Evolutionary conservation across 1,140 invertebrate species (phyloP), one percentile per base, ranked within the genome.

Genomic region (Thaumetopoea pityocampa): DNA sequence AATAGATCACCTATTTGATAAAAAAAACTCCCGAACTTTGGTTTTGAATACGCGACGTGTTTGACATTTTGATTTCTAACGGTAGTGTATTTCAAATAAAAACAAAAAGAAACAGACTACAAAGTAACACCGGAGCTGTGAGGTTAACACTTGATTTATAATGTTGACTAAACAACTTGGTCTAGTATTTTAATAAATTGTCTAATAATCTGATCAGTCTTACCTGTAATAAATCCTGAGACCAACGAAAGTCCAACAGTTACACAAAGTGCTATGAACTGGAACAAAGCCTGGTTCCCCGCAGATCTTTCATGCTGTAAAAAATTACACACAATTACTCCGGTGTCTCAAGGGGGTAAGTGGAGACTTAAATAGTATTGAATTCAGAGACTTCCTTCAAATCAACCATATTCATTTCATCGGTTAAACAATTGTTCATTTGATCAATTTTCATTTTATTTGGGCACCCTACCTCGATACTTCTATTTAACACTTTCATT

Each of bases 161-260:
- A 20, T 6, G 19, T 2, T n/a, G 8, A 18, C 10, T 6, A 5
- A 8, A n/a, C n/a, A n/a, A n/a, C n/a, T n/a, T n/a, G n/a, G n/a
- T n/a, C n/a, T n/a, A n/a, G n/a, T n/a, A n/a, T n/a, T n/a, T n/a
- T n/a, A n/a, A n/a, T n/a, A n/a, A n/a, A n/a, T n/a, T n/a, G n/a
- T n/a, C n/a, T n/a, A n/a, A n/a, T n/a, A n/a, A n/a, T n/a, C n/a
- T n/a, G n/a, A n/a, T n/a, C n/a, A n/a, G n/a, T n/a, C 49, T 48
- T 49, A 81, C 77, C 77, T 15, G 69, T 74, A 23, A 76, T 32
- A 19, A 57, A 43, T 34, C 77, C 77, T 8, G 47, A 44, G 3
- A 58, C 38, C 1, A 56, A 28, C 4, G 69, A 46, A 5, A 81
- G 9, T 1, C 20, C 59, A 0, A 81, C 6, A 0, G 77, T 78